Evolutionary conservation across 2,888 invertebrate genomes (phyloP).

Genomic region (Strigamia transsilvanica): DNA sequence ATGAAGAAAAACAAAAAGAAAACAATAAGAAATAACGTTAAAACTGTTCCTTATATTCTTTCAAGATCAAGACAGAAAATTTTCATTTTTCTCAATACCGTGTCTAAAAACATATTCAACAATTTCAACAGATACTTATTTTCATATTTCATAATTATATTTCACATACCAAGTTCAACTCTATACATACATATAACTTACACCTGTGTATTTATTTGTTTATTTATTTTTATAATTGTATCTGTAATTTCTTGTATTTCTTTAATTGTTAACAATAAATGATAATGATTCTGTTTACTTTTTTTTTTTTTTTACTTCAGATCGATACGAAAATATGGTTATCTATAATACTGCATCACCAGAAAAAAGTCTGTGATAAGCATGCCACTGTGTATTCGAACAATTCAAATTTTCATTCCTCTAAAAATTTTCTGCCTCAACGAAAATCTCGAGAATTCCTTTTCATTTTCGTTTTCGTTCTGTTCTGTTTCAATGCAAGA

Average conservation of each 20-base stretch:
- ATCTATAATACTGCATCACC: conserved; percentile 54
- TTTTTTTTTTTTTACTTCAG: conserved; percentile 30
- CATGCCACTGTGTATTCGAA: conserved; percentile 53
- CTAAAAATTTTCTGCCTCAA: conserved; percentile 12
- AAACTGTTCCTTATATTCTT: conserved; percentile 3
- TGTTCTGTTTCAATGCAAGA: neutral
- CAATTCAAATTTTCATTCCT: neutral
- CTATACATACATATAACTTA: conserved; percentile 52
- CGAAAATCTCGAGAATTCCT: neutral
- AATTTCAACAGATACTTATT: conserved; percentile 22
- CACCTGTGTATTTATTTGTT: conserved; percentile 42
- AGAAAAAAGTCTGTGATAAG: conserved; percentile 50
- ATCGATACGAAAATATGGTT: conserved; percentile 54
- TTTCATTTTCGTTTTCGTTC: neutral
- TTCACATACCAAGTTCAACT: conserved; percentile 44
- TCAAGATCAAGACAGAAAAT: conserved; percentile 8
- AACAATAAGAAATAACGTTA: neutral
- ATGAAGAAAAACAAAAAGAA: neutral
- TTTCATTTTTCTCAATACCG: neutral
- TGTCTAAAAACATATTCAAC: neutral
- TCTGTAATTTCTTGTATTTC: neutral
- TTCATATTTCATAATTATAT: conserved; percentile 38
- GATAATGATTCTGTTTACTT: neutral
- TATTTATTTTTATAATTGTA: neutral
- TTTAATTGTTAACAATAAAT: conserved; percentile 50